A percentile compares a stretch with the other conserved stretches of the same genome.
phyloP scores from a whole-genome alignment of 2,797 vertebrate species.

The Notamacropus eugenii region DNA sequence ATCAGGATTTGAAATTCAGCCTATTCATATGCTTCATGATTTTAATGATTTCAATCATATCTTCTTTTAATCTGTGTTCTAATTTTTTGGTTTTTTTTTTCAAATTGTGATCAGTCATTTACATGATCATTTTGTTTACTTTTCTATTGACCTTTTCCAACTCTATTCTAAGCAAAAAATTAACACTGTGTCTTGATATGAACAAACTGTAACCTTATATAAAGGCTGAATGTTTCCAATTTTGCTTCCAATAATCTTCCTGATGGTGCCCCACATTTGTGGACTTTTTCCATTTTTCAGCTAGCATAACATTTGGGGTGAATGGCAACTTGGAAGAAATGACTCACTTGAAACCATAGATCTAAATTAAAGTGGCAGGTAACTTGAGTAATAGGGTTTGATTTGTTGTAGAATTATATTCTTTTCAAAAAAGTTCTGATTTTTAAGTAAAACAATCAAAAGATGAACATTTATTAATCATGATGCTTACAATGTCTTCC shows the following conservation, averaged over 20 bases:
- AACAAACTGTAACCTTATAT: not conserved
- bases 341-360: not conserved
- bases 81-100: not conserved
- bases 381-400: constrained; percentile 1
- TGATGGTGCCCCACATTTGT: not conserved
- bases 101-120: not conserved
- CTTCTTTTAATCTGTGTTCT: constrained; percentile 17
- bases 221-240: constrained; percentile 9
- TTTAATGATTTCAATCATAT: not conserved
- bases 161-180: not conserved
- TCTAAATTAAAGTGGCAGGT: not conserved
- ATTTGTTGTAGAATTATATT: not conserved
- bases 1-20: not conserved
- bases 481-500: not conserved
- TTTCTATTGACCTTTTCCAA: not conserved
- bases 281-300: not conserved
- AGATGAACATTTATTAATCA: not conserved
- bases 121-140: not conserved
- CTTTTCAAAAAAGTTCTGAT: not conserved
- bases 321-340: constrained; percentile 1
- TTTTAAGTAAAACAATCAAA: not conserved
- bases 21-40: not conserved
- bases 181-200: not conserved
- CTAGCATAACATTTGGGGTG: not conserved
- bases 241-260: constrained; percentile 28